Conservation (phyloP, 1,140 invertebrate species). For the Papilio polyxenes region DNA sequence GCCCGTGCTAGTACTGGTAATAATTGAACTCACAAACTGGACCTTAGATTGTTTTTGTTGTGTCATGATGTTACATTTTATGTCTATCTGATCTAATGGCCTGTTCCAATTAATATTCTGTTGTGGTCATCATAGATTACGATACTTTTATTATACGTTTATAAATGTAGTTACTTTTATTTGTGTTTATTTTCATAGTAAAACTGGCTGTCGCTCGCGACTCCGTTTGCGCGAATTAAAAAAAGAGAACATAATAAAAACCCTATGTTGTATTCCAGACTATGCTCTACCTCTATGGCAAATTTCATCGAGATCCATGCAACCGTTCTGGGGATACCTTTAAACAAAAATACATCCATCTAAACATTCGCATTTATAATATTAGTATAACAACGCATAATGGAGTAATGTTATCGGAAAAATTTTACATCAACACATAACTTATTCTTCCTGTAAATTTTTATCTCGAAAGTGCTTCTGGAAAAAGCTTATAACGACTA, state of each 20-base stretch:
- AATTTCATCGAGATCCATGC: too few relatives aligned
- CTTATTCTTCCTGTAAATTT: not conserved
- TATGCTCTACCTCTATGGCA: too few relatives aligned
- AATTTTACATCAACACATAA: not conserved
- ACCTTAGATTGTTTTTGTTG: slow-evolving; percentile 52
- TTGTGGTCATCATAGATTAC: not conserved
- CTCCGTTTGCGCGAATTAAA: too few relatives aligned
- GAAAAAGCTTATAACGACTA: not conserved
- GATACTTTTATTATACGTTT: not conserved
- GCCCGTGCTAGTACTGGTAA: slow-evolving; percentile 60
- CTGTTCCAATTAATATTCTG: slow-evolving; percentile 3
- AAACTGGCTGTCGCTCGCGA: too few relatives aligned
- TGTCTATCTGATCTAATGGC: slow-evolving; percentile 47
- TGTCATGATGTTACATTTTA: slow-evolving; percentile 41
- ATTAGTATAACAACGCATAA: not conserved
- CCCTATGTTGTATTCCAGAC: too few relatives aligned
- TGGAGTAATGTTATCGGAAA: not conserved
- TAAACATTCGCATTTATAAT: too few relatives aligned
- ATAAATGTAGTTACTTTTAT: too few relatives aligned
- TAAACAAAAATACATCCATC: too few relatives aligned
- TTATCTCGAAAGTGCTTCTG: not conserved
- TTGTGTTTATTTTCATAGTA: not conserved
- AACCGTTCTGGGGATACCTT: too few relatives aligned
- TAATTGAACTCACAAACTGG: slow-evolving; percentile 63
- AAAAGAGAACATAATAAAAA: too few relatives aligned